Evolutionary conservation across 2,797 vertebrate species (phyloP), one percentile per base, ranked within the genome.

Genomic region (Pangasius djambal): DNA sequence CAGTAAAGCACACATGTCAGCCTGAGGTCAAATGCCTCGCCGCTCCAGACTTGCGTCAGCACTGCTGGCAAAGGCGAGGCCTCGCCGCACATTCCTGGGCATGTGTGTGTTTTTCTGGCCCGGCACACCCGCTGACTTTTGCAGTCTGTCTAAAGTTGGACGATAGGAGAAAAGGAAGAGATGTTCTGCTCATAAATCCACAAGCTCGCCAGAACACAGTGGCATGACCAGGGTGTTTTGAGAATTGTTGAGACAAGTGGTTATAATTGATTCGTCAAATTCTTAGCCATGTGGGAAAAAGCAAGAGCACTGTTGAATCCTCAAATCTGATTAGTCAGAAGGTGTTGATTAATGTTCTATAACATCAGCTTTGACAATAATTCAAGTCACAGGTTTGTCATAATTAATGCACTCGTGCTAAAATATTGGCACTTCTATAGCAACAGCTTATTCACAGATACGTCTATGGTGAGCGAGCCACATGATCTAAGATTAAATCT

Each of bases 1-100:
- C 88, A 85, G 86, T 90, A 89, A 86, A 90, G 85, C 74, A 57
- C 59, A 55, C 40, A 91, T 88, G 92, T 92, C 89, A 90, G 77
- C 63, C 83, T 86, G 89, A 90, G 92, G 92, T 92, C 90, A 89
- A 88, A 87, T 48, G 88, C 90, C 86, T 89, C 90, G 83, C 82
- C 77, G 79, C 82, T 87, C 82, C 70, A 87, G 90, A 91, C 90
- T 89, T 91, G 88, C 90, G 90, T 91, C 90, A 91, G 88, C 57
- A 57, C 86, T 88, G 86, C 55, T 91, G 89, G 90, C 86, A 88
- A 52, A 83, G 59, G 75, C 75, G n/a, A 75, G 89, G 86, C 90
- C 86, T 88, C 50, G 75, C 69, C 44, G 84, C 69, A 83, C 75
- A 89, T 90, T 90, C 90, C 89, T 90, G 86, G 89, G 89, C 87